Conservation (phyloP, 2,113 vertebrate species). For the Origma solitaria region DNA sequence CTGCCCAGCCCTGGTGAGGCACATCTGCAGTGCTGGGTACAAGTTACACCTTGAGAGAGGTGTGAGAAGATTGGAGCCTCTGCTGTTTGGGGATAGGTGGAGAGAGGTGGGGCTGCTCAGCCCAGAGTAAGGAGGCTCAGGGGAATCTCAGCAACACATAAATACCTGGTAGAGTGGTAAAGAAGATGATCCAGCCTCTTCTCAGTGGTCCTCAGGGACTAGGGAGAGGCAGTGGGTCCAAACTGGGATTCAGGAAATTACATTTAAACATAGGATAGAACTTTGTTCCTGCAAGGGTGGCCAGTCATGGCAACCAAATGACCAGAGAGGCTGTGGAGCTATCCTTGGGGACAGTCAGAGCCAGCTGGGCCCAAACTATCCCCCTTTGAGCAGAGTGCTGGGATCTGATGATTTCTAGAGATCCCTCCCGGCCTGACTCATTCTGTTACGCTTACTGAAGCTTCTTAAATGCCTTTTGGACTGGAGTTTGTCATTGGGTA, state of each 20-base stretch:
- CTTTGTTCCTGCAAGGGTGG: rapidly evolving
- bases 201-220: neutral
- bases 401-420: neutral
- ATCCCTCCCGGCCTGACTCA: neutral
- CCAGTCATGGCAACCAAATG: neutral
- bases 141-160: neutral
- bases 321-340: neutral
- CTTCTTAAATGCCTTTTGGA: neutral
- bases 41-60: neutral
- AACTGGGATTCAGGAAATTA: neutral
- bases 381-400: neutral
- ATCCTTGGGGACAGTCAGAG: neutral
- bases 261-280: neutral
- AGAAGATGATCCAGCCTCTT: neutral
- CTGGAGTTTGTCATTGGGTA: neutral
- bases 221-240: neutral
- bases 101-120: neutral
- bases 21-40: neutral
- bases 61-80: neutral
- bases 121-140: neutral
- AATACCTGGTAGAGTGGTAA: neutral
- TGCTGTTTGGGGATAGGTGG: neutral
- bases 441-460: neutral
- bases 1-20: neutral
- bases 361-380: neutral